Evolutionary conservation across 2,888 invertebrate genomes (phyloP).

Genomic region (Clistopyga incitator): DNA sequence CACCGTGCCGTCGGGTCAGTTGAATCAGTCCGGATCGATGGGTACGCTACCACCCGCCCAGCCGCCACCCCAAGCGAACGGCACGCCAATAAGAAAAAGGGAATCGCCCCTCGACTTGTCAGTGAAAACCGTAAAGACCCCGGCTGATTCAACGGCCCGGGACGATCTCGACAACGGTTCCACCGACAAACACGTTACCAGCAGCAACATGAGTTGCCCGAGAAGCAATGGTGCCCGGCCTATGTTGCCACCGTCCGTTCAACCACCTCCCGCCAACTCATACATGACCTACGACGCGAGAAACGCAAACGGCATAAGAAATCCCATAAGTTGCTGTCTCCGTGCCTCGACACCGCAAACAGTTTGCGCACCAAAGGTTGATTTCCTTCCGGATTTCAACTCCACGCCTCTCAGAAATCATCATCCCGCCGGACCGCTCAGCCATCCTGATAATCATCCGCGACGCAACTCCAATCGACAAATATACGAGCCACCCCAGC

Average conservation of each 20-base stretch:
- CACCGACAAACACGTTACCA: constrained; percentile 75
- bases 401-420: constrained; percentile 80
- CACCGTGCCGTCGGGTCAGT: constrained; percentile 64
- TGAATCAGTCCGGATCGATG: constrained; percentile 65
- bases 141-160: constrained; percentile 94
- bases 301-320: constrained; percentile 66
- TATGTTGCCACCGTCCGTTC: constrained; percentile 75
- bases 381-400: constrained; percentile 91
- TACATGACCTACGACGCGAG: constrained; percentile 72
- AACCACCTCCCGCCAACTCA: constrained; percentile 75
- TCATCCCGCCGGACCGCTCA: constrained; percentile 65
- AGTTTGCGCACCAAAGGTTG: constrained; percentile 90
- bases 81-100: constrained; percentile 85
- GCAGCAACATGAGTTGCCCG: constrained; percentile 69
- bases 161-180: constrained; percentile 86
- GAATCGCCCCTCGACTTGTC: constrained; percentile 95
- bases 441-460: constrained; percentile 66
- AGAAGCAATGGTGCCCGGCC: constrained; percentile 71
- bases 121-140: constrained; percentile 94
- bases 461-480: constrained; percentile 73
- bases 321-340: constrained; percentile 67
- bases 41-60: constrained; percentile 68
- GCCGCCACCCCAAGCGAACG: constrained; percentile 74
- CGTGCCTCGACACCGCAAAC: constrained; percentile 76
- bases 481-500: constrained; percentile 72